phyloP scores from a whole-genome alignment of 2,888 invertebrate genomes.

The Aquatica leii region DNA sequence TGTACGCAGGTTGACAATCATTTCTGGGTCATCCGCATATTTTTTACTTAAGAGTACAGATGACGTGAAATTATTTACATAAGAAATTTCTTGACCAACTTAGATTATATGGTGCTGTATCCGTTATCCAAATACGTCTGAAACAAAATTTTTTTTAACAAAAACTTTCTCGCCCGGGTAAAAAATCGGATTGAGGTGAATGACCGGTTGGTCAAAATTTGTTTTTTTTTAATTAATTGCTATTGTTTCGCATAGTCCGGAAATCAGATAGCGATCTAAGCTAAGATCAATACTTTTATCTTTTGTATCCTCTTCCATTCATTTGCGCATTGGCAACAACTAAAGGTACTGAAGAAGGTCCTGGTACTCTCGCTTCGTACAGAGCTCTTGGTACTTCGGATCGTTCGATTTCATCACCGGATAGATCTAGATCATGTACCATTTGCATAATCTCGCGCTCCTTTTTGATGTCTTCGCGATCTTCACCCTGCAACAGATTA shows the following conservation, averaged over 20 bases:
- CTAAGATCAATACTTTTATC: conserved; percentile 21
- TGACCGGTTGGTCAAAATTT: background rate
- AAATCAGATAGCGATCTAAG: conserved; percentile 21
- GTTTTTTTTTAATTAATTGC: background rate
- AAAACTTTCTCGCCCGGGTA: background rate
- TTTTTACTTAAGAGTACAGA: conserved; percentile 16
- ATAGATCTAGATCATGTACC: conserved; percentile 88
- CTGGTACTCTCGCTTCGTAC: conserved; percentile 62
- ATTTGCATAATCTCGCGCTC: conserved; percentile 92
- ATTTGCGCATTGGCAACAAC: conserved; percentile 52
- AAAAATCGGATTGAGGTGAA: background rate
- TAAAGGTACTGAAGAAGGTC: conserved; percentile 53
- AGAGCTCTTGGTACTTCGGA: conserved; percentile 70
- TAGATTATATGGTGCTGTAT: conserved; percentile 21
- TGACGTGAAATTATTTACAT: conserved; percentile 38
- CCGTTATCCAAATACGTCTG: conserved; percentile 37
- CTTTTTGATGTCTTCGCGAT: conserved; percentile 81
- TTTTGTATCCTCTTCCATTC: conserved; percentile 48
- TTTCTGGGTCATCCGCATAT: background rate
- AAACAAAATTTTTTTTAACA: background rate
- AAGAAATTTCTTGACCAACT: conserved; percentile 30
- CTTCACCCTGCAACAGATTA: conserved; percentile 65
- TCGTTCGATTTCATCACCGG: conserved; percentile 77
- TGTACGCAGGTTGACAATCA: too few species aligned
- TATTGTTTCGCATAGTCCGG: conserved; percentile 23